Percentiles rank a stretch among this genome's conserved stretches.
phyloP scores from a whole-genome alignment of 1,140 invertebrate genomes.

The Cecropterus lyciades region DNA sequence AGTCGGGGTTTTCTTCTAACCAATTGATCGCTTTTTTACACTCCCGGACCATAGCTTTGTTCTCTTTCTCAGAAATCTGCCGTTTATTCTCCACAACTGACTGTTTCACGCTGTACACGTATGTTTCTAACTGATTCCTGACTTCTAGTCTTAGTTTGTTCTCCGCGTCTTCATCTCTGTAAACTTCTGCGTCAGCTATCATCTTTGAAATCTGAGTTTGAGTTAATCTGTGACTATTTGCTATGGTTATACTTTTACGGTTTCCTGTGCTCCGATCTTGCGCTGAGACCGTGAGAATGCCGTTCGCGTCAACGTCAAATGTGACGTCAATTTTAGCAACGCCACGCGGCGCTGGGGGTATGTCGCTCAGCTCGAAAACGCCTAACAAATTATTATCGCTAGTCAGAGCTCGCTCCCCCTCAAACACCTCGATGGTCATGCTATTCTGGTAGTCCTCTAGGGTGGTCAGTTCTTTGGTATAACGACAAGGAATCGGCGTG shows the following conservation, averaged over 20 bases:
- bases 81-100: constrained; percentile 73
- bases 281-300: constrained; percentile 83
- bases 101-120: constrained; percentile 89
- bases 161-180: constrained; percentile 83
- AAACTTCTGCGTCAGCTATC: constrained; percentile 86
- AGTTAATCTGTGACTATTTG: constrained; percentile 74
- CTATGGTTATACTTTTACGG: constrained; percentile 77
- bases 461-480: constrained; percentile 65
- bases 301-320: constrained; percentile 63
- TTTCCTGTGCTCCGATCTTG: constrained; percentile 77
- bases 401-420: constrained; percentile 65
- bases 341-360: constrained; percentile 64
- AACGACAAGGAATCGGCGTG: constrained; percentile 87
- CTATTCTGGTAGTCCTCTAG: constrained; percentile 63
- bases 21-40: constrained; percentile 85
- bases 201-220: constrained; percentile 83
- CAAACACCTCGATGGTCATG: constrained; percentile 70
- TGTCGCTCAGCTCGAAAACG: constrained; percentile 58
- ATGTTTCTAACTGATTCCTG: constrained; percentile 89
- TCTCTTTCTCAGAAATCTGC: constrained; percentile 73
- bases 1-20: constrained; percentile 87
- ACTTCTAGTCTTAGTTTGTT: constrained; percentile 84
- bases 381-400: constrained; percentile 67
- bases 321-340: constrained; percentile 63
- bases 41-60: constrained; percentile 69